Conservation (phyloP, 2,888 invertebrate species). For the Pteria penguin region DNA sequence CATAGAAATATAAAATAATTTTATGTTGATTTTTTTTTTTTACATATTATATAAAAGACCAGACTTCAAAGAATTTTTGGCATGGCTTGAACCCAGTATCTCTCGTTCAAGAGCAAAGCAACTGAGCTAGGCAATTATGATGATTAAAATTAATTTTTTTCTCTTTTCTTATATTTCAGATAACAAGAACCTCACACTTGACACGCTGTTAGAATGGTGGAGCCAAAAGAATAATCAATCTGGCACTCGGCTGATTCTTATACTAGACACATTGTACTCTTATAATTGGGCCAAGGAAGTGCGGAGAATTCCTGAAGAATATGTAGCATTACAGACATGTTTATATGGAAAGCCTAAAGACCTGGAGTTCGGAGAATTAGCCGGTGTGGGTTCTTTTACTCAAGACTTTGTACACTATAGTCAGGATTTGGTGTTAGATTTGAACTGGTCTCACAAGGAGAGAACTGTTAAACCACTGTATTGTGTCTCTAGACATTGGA, state of each 20-base stretch:
- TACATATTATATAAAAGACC: too few species aligned
- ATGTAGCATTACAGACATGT: constrained; percentile 77
- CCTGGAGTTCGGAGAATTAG: constrained; percentile 58
- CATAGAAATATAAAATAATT: too few species aligned
- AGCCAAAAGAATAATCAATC: constrained; percentile 59
- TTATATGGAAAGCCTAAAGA: constrained; percentile 53
- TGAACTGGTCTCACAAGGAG: constrained; percentile 67
- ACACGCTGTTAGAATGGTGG: constrained; percentile 77
- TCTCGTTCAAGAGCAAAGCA: too few species aligned
- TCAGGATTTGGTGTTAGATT: constrained; percentile 59
- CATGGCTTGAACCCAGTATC: too few species aligned
- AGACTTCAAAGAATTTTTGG: too few species aligned
- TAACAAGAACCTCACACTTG: constrained; percentile 67
- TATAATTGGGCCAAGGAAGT: constrained; percentile 74
- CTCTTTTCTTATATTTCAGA: constrained; percentile 64
- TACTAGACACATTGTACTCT: constrained; percentile 75
- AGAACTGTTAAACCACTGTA: constrained; percentile 67
- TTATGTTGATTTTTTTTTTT: too few species aligned
- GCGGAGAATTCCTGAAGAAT: constrained; percentile 53
- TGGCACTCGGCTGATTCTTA: constrained; percentile 75
- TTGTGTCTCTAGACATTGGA: constrained; percentile 74
- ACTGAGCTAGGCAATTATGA: too few species aligned
- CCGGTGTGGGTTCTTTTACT: constrained; percentile 74
- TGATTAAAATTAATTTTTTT: too few species aligned
- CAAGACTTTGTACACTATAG: constrained; percentile 76